Base-by-base conservation (phyloP, 2,113 vertebrate species). In the Columbina picui region DNA sequence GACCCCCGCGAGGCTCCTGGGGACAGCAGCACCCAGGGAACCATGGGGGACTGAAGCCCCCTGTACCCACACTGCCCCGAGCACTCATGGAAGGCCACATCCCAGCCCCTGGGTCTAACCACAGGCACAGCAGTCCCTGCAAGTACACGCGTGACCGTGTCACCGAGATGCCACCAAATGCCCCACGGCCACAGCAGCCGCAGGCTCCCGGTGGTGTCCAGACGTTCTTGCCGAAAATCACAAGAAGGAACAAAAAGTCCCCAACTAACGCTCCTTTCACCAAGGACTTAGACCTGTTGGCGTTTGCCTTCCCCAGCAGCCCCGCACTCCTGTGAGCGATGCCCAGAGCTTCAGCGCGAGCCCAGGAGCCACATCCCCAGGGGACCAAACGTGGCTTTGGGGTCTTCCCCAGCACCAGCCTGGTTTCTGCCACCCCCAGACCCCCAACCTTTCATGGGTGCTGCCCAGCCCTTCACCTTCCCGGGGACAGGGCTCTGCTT, bases 1-100 rank as follows among this genome's bases (percentile, higher is more conserved):
- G 1, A 11, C 4, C 23, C 29, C 45, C 18, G 2, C 0, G 0
- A 3, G 12, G 30, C 32, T 74, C 67, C 39, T 0, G 0, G 17
- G 43, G 30, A 6, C 0, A 0, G 61, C 55, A 32, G 34, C 74
- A 45, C 15, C 79, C 74, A 2, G 32, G 57, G n/a, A 10, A 16
- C 12, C 7, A 0, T 1, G 3, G n/a, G 11, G 30, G 1, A 19
- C 61, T 2, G 11, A 49, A 80, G 3, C 6, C 38, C 2, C 18
- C 14, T 0, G 2, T n/a, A 59, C 26, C 56, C 45, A 4, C 6
- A 0, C 15, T 14, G n/a, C 57, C 47, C 53, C 1, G 49, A 63
- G 32, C 34, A 6, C 69, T 45, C 38, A 9, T 5, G 26, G 6
- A 36, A 18, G 2, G 71, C 7, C 87, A 8, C 65, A 12, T 43